Percentiles rank a stretch among this genome's conserved stretches.
Conservation (phyloP, 2,797 vertebrate genomes). For the Denticeps clupeoides region DNA sequence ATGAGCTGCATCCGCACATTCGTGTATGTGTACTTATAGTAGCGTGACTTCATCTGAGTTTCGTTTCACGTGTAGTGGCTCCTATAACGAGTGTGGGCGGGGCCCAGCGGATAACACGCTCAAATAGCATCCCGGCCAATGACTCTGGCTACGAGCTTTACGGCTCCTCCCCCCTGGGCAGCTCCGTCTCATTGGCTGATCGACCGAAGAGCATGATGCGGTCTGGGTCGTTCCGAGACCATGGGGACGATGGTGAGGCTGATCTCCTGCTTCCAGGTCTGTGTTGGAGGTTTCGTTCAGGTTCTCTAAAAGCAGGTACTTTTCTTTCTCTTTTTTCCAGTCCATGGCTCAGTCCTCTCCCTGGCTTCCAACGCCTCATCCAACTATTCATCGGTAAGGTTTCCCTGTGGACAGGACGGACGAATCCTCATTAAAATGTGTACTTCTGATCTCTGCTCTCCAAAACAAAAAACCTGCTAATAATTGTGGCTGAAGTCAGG, state of each 20-base stretch:
- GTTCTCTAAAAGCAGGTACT: not conserved
- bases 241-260: conserved; percentile 81
- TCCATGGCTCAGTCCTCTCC: conserved; percentile 92
- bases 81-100: conserved; percentile 61
- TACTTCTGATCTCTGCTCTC: too few species aligned
- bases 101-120: conserved; percentile 85
- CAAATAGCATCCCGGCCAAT: conserved; percentile 91
- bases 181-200: conserved; percentile 88
- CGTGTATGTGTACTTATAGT: conserved; percentile 4
- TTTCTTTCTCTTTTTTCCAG: conserved; percentile 49
- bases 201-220: conserved; percentile 92
- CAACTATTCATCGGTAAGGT: conserved; percentile 92
- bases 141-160: conserved; percentile 85
- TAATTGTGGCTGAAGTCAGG: too few species aligned
- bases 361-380: conserved; percentile 93
- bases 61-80: conserved; percentile 70
- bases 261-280: too few species aligned
- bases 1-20: not conserved
- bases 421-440: too few species aligned
- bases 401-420: too few species aligned
- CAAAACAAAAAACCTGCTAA: too few species aligned
- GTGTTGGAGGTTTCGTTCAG: not conserved
- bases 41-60: too few species aligned
- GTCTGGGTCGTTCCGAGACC: conserved; percentile 93
- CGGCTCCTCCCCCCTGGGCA: conserved; percentile 83